Percentiles rank a stretch among this genome's conserved stretches.
phyloP scores from a whole-genome alignment of 2,888 invertebrate genomes.

The Ametastegia equiseti region DNA sequence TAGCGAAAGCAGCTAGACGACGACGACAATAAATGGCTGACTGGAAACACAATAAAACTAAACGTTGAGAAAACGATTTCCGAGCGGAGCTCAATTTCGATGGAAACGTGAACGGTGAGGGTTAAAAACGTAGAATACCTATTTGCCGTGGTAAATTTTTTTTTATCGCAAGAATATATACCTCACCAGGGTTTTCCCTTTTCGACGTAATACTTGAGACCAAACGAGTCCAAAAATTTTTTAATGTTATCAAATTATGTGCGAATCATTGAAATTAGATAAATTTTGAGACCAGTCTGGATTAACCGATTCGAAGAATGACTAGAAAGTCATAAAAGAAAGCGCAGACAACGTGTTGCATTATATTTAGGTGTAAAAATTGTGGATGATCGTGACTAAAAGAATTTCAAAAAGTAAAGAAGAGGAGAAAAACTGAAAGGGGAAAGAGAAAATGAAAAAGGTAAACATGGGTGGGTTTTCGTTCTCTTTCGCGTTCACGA shows the following conservation, averaged over 20 bases:
- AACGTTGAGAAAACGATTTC: background rate
- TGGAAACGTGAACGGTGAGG: background rate
- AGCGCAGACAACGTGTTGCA: background rate
- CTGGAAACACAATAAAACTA: background rate
- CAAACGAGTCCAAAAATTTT: background rate
- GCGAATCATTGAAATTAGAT: background rate
- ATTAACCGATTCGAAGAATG: background rate
- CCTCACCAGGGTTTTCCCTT: background rate
- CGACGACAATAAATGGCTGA: slow-evolving; percentile 9
- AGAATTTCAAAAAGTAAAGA: background rate
- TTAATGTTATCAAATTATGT: slow-evolving; percentile 1
- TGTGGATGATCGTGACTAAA: background rate
- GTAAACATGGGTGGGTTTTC: background rate
- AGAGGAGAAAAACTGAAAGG: no score
- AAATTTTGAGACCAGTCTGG: background rate
- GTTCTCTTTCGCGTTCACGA: background rate
- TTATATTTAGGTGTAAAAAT: background rate
- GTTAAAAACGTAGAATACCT: background rate
- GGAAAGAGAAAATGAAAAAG: background rate
- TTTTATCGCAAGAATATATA: background rate
- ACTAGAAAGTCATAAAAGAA: background rate
- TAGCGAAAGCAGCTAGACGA: no score
- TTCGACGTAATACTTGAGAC: no score
- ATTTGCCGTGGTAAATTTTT: background rate
- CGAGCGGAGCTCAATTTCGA: background rate